Evolutionary conservation across 2,797 vertebrate species (phyloP).

Genomic region (Phataginus tricuspis): DNA sequence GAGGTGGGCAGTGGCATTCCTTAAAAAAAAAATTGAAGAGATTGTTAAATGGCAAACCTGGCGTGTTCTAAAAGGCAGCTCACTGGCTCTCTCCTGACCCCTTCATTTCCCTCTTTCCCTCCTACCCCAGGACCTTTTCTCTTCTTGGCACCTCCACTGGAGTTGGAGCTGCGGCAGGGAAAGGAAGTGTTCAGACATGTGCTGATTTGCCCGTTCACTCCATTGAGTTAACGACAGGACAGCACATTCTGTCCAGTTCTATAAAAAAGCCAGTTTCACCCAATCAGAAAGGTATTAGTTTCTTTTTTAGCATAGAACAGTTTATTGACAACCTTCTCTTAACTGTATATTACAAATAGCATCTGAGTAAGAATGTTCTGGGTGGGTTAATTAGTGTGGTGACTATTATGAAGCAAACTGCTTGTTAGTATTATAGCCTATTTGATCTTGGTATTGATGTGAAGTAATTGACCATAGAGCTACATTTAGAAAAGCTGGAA

Average conservation of each 20-base stretch:
- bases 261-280: conserved; percentile 50
- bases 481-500: conserved; percentile 72
- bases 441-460: conserved; percentile 83
- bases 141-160: conserved; percentile 59
- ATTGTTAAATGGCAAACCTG: neutral
- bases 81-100: neutral
- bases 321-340: conserved; percentile 69
- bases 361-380: conserved; percentile 78
- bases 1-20: neutral
- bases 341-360: conserved; percentile 77
- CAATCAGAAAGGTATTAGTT: conserved; percentile 56
- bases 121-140: conserved; percentile 17
- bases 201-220: conserved; percentile 46
- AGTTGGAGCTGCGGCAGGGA: conserved; percentile 33
- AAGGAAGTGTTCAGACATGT: conserved; percentile 58
- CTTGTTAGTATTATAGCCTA: conserved; percentile 81
- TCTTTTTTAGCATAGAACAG: conserved; percentile 49
- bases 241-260: conserved; percentile 33
- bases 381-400: conserved; percentile 80
- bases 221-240: conserved; percentile 36
- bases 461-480: conserved; percentile 81
- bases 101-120: neutral
- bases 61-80: neutral
- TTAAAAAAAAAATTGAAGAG: neutral
- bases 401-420: conserved; percentile 81